Conservation (phyloP, 2,797 vertebrate genomes). For the Pogoniulus pusillus region DNA sequence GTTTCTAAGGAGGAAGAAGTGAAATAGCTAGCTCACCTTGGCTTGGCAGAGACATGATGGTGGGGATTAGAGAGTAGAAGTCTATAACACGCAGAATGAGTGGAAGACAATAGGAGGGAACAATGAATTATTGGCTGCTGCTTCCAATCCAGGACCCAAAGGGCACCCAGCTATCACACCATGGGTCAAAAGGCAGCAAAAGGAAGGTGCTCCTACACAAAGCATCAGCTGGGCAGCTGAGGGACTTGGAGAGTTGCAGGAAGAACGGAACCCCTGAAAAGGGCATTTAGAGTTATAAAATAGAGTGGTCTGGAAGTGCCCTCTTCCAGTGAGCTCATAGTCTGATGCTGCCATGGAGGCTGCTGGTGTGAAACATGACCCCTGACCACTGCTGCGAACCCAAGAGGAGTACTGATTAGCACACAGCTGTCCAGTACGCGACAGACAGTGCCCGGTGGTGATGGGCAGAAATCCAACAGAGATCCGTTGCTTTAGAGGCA, state of each 20-base stretch:
- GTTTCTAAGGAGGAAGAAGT: neutral
- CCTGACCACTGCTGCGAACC: neutral
- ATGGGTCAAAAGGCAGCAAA: neutral
- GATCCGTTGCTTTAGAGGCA: neutral
- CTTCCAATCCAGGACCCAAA: neutral
- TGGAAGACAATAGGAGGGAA: neutral
- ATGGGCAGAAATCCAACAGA: neutral
- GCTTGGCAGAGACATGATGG: neutral
- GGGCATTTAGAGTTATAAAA: neutral
- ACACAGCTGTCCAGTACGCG: neutral
- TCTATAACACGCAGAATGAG: neutral
- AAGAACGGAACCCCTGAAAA: neutral
- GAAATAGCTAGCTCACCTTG: neutral
- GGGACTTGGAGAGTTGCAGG: neutral
- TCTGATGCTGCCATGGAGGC: neutral
- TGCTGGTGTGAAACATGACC: neutral
- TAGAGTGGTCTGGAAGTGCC: neutral
- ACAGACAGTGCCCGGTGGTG: neutral
- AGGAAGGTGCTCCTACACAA: neutral
- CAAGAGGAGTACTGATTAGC: conserved; percentile 24
- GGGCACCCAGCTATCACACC: neutral
- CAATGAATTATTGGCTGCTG: neutral
- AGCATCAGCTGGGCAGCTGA: neutral
- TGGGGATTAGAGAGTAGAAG: neutral
- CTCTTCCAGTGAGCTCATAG: neutral